phyloP scores from a whole-genome alignment of 2,797 vertebrate species.

The Chanos chanos region DNA sequence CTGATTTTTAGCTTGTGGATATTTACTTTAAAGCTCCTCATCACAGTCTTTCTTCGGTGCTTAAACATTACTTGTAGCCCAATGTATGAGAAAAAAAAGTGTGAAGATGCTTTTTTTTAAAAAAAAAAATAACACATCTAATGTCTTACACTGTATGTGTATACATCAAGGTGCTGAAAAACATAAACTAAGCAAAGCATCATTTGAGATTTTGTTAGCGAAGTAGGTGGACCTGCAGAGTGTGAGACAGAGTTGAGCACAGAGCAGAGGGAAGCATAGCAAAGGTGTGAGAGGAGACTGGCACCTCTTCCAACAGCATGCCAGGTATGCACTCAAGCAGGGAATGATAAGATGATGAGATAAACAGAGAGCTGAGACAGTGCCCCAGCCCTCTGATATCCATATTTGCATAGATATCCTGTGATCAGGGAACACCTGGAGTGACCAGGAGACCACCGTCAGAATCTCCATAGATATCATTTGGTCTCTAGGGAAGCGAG shows the following conservation, averaged over 20 bases:
- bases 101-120: no score
- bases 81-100: no score
- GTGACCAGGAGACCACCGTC: constrained; percentile 33
- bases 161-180: no score
- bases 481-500: constrained; percentile 44
- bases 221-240: neutral
- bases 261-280: neutral
- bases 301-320: constrained; percentile 5
- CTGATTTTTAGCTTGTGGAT: no score
- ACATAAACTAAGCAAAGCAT: no score
- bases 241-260: neutral
- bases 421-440: constrained; percentile 54
- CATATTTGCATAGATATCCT: constrained; percentile 75
- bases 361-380: constrained; percentile 62
- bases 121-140: no score
- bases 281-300: constrained; percentile 8
- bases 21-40: no score
- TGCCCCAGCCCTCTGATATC: constrained; percentile 57
- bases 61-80: no score
- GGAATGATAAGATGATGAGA: constrained; percentile 64
- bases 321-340: constrained; percentile 34
- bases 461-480: constrained; percentile 71
- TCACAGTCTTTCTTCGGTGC: no score
- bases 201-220: neutral
- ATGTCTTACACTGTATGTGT: no score